These are phyloP conservation scores for Perizoma flavofasciatum DNA, from an alignment of 2,888 invertebrate genomes.

Conservation along the genomic window DNA sequence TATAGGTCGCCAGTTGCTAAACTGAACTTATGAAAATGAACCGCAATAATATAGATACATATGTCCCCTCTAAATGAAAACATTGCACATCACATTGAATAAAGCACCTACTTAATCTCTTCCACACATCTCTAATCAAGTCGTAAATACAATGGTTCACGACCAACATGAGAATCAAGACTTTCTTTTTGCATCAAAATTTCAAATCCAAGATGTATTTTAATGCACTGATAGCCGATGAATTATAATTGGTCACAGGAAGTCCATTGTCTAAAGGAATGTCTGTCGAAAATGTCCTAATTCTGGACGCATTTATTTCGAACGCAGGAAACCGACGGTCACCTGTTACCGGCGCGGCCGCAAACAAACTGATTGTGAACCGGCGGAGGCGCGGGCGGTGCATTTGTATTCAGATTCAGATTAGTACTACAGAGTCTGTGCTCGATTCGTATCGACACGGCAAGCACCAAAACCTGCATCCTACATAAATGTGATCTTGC, in stretches of 20 bases:
- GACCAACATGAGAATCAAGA: constrained; percentile 6
- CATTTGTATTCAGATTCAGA: too few species aligned
- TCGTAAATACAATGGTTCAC: too few species aligned
- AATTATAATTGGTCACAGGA: constrained; percentile 43
- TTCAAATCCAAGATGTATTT: constrained; percentile 23
- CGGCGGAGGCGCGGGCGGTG: too few species aligned
- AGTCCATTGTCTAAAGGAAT: constrained; percentile 48
- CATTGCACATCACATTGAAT: too few species aligned
- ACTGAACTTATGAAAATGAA: too few species aligned
- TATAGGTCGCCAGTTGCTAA: too few species aligned
- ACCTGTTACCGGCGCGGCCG: not conserved
- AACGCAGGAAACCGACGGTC: constrained; percentile 1
- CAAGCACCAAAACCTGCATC: constrained; percentile 5
- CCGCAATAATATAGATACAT: too few species aligned
- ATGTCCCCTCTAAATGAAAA: too few species aligned
- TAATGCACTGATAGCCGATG: constrained; percentile 30
- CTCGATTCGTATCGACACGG: not conserved
- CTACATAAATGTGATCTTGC: constrained; percentile 16
- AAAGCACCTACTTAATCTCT: too few species aligned
- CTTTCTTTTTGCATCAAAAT: constrained; percentile 26
- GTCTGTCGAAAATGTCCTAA: constrained; percentile 49
- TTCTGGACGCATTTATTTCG: constrained; percentile 28
- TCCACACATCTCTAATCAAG: too few species aligned
- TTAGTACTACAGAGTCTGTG: too few species aligned
- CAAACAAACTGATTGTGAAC: too few species aligned